Evolutionary conservation across 2,797 vertebrate genomes (phyloP), one percentile per base, ranked within the genome.

Genomic region (Syngnathus rostellatus): DNA sequence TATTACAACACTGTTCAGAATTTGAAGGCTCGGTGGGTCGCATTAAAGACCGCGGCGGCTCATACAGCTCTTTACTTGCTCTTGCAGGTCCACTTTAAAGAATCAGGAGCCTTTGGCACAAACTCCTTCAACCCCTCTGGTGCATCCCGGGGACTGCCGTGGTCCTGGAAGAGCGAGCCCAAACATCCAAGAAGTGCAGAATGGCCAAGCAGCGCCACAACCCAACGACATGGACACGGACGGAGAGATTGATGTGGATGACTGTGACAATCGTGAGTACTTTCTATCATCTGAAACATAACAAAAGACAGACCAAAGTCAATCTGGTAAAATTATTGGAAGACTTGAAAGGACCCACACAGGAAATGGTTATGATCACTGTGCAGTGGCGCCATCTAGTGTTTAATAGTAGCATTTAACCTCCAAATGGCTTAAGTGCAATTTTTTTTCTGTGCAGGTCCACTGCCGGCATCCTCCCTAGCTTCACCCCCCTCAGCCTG

Each of bases 171-270:
- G 92, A 72, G 81, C 78, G 67, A 69, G 66, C 37, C 72, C 11
- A 62, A 80, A 82, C 46, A 64, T 85, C 82, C 75, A 87, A 45
- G 94, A 94, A 69, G 89, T 93, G 71, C 93, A 92, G 79, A 84
- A 89, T 0, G 80, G 81, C 11, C 90, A 68, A 70, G 75, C 66
- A 37, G 78, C 84, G 45, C 80, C 70, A 51, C 69, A 62, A 39
- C 70, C 73, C 0, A 80, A 94, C 0, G 93, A 95, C 41, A 92
- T 93, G 79, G 95, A 98, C 80, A 96, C 94, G 0, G 95, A 97
- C 23, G 93, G 93, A 0, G 96, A 99, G 84, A 96, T 97, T 0
- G 95, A 99, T 66, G 94, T 97, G 43, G 96, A 97, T 70, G 94
- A 94, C 81, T 91, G 92, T 78, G 94, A 95, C 80, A 94, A 97